Evolutionary conservation across 2,888 invertebrate species (phyloP), one percentile per base, ranked within the genome.

Genomic region (Diaperis boleti): DNA sequence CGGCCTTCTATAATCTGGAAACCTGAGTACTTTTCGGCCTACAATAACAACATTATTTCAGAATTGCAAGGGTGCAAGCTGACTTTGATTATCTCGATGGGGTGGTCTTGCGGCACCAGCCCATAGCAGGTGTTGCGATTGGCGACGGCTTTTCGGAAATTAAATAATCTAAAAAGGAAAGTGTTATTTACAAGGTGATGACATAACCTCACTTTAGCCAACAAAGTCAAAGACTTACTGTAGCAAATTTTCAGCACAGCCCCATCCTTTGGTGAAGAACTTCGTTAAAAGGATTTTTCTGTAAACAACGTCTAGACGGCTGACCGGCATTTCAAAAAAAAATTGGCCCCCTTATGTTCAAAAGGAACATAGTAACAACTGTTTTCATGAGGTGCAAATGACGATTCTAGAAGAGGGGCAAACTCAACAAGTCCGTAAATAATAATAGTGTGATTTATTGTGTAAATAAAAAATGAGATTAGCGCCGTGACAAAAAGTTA

Each of bases 221-320:
- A 4, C 3, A 22, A 22, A 22, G 7, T 33, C 11, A 11, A 7
- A 4, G 8, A 41, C 65, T 71, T 69, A 81, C 95, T 91, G 91
- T 82, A 91, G 89, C 60, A 98, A 85, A 81, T 93, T 92, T 74
- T 95, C 93, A 15, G 97, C 95, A 78, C 92, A 90, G 3, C 98
- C 98, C 98, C 98, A 98, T 74, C 97, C 97, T 85, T 95, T 94
- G 1, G 92, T 94, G 78, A 98, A 98, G 81, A 97, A 95, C 81
- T 92, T 93, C 1, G 94, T 92, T 59, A 96, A 84, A 59, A 97
- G 85, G 77, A 97, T 86, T 78, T 92, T 91, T 70, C 96, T 86
- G 79, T 96, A 97, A 52, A 94, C 85, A 64, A 90, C 88, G 80
- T 94, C 94, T 73, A 94, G 74, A 64, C 79, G 76, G 72, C 84